Evolutionary conservation across 2,888 invertebrate genomes (phyloP).

Genomic region (Orthosia cruda): DNA sequence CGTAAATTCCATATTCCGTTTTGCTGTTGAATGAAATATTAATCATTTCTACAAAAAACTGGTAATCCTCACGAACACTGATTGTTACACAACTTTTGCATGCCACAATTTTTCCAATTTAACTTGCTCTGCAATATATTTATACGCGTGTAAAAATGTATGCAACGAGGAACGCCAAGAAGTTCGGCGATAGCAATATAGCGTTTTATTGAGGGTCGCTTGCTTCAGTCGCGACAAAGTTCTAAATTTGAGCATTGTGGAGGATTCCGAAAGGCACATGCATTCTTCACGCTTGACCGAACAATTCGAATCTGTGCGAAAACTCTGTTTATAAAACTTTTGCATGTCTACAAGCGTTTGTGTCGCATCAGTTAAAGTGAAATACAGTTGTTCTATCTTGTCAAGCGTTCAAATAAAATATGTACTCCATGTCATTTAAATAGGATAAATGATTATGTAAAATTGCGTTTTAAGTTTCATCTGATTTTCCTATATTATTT

Average conservation of each 20-base stretch:
- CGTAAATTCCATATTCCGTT: not conserved
- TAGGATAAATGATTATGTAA: not conserved
- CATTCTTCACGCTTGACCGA: conserved; percentile 80
- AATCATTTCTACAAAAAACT: conserved; percentile 1
- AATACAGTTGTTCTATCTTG: conserved; percentile 13
- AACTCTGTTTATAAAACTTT: conserved; percentile 59
- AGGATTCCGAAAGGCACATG: conserved; percentile 76
- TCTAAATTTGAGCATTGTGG: conserved; percentile 76
- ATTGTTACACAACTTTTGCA: conserved; percentile 19
- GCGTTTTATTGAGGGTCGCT: conserved; percentile 78
- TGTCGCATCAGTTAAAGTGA: conserved; percentile 37
- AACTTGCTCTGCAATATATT: conserved; percentile 69
- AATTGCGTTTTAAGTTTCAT: not conserved
- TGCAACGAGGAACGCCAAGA: conserved; percentile 70
- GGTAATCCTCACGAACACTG: not conserved
- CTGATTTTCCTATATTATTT: not conserved
- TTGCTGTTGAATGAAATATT: conserved; percentile 18
- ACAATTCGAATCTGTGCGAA: conserved; percentile 57
- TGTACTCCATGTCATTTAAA: conserved; percentile 2
- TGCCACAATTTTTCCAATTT: conserved; percentile 61
- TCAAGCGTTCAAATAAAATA: not conserved
- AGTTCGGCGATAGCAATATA: conserved; percentile 75
- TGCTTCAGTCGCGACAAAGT: conserved; percentile 67
- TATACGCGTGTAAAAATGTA: conserved; percentile 79
- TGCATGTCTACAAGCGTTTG: conserved; percentile 44